Base-by-base conservation (phyloP, 2,113 vertebrate genomes). In the Todiramphus saurophagus region DNA sequence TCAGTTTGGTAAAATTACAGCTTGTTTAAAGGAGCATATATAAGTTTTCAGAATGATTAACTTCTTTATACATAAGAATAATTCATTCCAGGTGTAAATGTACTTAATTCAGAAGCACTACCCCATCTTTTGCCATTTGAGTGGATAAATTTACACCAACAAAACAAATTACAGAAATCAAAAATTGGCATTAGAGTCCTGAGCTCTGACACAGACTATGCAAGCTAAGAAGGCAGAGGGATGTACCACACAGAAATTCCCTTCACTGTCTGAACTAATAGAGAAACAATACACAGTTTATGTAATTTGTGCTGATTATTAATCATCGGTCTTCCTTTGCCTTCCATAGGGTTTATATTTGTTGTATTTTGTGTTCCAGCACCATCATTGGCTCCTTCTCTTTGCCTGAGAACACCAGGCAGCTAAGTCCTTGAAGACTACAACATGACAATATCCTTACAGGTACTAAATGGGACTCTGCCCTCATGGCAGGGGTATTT, bases 1-100 rank as follows among this genome's bases (percentile, higher is more conserved):
- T 96, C 83, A 56, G 79, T 70, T 92, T 90, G 85, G 90, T 92
- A 93, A 94, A 94, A 94, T 91, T 86, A 88, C 17, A 95, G 79
- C 51, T 76, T 90, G 72, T 60, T 94, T 88, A 83, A 92, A 96
- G 60, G 30, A 94, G 72, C 63, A 88, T 74, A 92, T 95, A 72
- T 41, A 85, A 94, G 85, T 82, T 74, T 92, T 96, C 92, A 90
- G 79, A 93, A 96, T 70, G 69, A 60, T 94, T 92, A 85, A 94
- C 50, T 95, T 80, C 87, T 88, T 96, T 80, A 51, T 80, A 67
- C 27, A 46, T 46, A 88, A 89, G 58, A 85, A 77, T 85, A 93
- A 94, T 87, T 91, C 48, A 96, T 59, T 86, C 59, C 78, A 96
- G n/a, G 74, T 96, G 77, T 79, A 96, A 95, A 87, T 87, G 74